These are phyloP conservation scores for Ennomos erosarius DNA, from an alignment of 2,888 invertebrate genomes.

Conservation along the genomic window DNA sequence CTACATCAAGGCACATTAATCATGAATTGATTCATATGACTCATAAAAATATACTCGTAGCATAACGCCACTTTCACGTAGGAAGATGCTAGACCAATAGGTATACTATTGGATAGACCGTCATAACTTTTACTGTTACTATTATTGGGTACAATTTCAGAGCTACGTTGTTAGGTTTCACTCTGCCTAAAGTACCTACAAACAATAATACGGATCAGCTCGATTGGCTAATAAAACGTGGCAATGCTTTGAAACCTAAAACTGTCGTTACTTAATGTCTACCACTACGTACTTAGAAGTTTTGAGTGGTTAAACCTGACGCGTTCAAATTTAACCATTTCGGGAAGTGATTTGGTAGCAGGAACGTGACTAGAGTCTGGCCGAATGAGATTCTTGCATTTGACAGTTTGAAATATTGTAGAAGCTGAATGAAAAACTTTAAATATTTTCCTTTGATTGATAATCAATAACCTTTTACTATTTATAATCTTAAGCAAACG, in stretches of 20 bases:
- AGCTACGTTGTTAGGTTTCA: constrained; percentile 2
- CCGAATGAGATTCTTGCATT: too few relatives aligned
- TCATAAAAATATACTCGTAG: too few relatives aligned
- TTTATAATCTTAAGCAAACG: too few relatives aligned
- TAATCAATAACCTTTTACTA: too few relatives aligned
- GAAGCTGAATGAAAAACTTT: too few relatives aligned
- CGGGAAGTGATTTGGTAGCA: too few relatives aligned
- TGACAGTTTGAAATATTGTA: too few relatives aligned
- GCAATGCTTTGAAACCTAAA: constrained; percentile 12
- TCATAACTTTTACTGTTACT: constrained; percentile 10
- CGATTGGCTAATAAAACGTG: constrained; percentile 12
- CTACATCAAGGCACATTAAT: too few relatives aligned
- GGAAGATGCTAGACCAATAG: neutral
- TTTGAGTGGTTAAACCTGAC: constrained; percentile 9
- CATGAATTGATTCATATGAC: too few relatives aligned
- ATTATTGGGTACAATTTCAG: constrained; percentile 7
- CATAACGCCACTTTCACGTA: too few relatives aligned
- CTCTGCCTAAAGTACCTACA: neutral
- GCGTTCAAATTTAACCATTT: neutral
- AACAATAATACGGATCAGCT: constrained; percentile 9
- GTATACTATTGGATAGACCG: neutral
- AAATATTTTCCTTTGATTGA: too few relatives aligned
- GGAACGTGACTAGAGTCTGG: too few relatives aligned
- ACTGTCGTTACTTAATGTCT: constrained; percentile 5
- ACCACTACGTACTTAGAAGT: constrained; percentile 10